phyloP scores from a whole-genome alignment of 2,797 vertebrate species.

The Hybognathus amarus region DNA sequence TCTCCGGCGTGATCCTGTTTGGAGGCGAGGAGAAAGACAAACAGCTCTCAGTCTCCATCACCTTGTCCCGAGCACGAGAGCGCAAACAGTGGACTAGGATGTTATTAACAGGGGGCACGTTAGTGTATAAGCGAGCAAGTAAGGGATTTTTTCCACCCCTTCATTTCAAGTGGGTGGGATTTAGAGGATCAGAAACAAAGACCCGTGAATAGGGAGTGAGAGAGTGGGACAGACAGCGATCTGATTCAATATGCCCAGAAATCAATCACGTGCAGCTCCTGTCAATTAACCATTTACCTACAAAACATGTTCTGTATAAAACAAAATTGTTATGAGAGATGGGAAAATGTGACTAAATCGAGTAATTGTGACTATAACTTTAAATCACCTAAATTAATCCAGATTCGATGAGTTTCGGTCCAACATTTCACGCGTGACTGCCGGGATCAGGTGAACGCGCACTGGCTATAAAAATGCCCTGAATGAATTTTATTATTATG shows the following conservation, averaged over 20 bases:
- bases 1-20: conserved; percentile 75
- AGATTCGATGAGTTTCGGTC: conserved; percentile 21
- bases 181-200: conserved; percentile 84
- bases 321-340: conserved; percentile 10
- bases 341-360: conserved; percentile 10
- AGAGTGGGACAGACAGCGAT: conserved; percentile 68
- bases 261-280: conserved; percentile 82
- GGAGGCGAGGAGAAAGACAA: conserved; percentile 80
- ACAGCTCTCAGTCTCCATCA: conserved; percentile 84
- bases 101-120: conserved; percentile 64
- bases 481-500: neutral
- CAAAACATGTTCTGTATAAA: conserved; percentile 44
- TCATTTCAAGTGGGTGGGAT: conserved; percentile 82
- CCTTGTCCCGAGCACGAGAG: conserved; percentile 65
- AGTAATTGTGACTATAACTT: neutral
- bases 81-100: conserved; percentile 67
- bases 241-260: conserved; percentile 84
- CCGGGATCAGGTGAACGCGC: neutral
- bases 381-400: neutral
- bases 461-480: neutral
- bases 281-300: conserved; percentile 81
- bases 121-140: conserved; percentile 62
- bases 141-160: conserved; percentile 61
- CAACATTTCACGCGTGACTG: neutral
- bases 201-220: conserved; percentile 76